These are phyloP conservation scores for Aphidius colemani DNA, from an alignment of 2,888 invertebrate genomes.

Conservation along the genomic window DNA sequence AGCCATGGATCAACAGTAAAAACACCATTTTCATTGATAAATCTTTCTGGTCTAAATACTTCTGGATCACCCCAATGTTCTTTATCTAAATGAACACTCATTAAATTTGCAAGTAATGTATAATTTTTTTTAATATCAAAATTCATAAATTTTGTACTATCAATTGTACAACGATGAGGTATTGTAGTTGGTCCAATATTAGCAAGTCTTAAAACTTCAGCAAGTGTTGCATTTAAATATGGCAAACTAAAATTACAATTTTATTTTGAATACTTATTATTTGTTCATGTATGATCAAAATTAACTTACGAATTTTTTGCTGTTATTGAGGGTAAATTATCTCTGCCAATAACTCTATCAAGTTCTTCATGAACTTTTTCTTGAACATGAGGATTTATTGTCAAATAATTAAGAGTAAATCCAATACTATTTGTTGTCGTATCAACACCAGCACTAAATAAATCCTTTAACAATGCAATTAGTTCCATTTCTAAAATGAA, in stretches of 20 bases:
- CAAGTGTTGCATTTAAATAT: constrained; percentile 76
- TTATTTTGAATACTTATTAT: constrained; percentile 43
- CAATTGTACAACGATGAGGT: constrained; percentile 74
- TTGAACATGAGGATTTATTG: constrained; percentile 72
- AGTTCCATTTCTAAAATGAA: constrained; percentile 70
- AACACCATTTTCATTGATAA: constrained; percentile 67
- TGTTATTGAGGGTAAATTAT: constrained; percentile 67
- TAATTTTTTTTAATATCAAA: constrained; percentile 71
- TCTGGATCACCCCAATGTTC: constrained; percentile 71
- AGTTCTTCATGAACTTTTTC: constrained; percentile 75
- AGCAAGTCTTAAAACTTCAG: constrained; percentile 78
- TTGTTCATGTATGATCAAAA: background rate
- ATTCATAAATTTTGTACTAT: constrained; percentile 70
- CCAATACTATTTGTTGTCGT: constrained; percentile 80
- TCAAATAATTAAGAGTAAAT: constrained; percentile 74
- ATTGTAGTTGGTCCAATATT: constrained; percentile 77
- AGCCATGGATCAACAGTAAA: constrained; percentile 46
- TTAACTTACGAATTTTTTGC: constrained; percentile 40
- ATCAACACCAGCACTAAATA: constrained; percentile 85
- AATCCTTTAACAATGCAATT: constrained; percentile 77
- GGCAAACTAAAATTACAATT: constrained; percentile 66
- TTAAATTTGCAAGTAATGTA: constrained; percentile 70
- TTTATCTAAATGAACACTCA: constrained; percentile 72
- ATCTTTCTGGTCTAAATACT: constrained; percentile 75
- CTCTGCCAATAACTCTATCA: constrained; percentile 71